Percentiles rank a stretch among this genome's conserved stretches.
Evolutionary conservation across 2,113 vertebrate species (phyloP).

Genomic region (zebrafish (Danio rerio)): DNA sequence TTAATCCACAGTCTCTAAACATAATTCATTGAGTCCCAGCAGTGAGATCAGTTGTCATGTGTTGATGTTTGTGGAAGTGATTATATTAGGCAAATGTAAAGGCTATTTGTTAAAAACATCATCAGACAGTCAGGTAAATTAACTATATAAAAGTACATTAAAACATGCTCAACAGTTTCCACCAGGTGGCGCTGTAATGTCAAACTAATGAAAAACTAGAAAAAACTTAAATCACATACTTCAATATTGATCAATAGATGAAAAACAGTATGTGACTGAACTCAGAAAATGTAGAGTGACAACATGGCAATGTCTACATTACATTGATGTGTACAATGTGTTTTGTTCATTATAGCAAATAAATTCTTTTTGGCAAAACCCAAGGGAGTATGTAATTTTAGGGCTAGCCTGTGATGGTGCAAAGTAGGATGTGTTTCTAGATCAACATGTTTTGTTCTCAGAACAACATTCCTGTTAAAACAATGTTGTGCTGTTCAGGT

Average conservation of each 20-base stretch:
- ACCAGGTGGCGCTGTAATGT: constrained; percentile 28
- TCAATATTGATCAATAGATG: too few species aligned
- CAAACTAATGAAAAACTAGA: neutral
- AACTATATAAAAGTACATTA: neutral
- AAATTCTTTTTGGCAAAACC: too few species aligned
- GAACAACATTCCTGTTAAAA: neutral
- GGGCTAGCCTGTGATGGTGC: constrained; percentile 56
- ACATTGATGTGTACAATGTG: too few species aligned
- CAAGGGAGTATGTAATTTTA: too few species aligned
- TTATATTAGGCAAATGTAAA: neutral
- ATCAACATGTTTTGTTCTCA: constrained; percentile 1
- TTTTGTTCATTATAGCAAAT: too few species aligned
- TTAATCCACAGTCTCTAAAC: constrained; percentile 18
- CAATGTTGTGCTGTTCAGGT: neutral
- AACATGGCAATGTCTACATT: too few species aligned
- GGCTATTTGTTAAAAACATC: constrained; percentile 2
- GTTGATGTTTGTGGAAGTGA: neutral
- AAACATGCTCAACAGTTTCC: neutral
- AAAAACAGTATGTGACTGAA: too few species aligned
- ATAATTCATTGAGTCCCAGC: constrained; percentile 1
- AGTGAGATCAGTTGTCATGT: neutral
- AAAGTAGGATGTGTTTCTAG: constrained; percentile 25
- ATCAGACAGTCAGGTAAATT: neutral
- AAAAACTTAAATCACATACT: too few species aligned
- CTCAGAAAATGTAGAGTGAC: too few species aligned